phyloP scores from a whole-genome alignment of 2,888 invertebrate genomes.

The Globia sparganii region DNA sequence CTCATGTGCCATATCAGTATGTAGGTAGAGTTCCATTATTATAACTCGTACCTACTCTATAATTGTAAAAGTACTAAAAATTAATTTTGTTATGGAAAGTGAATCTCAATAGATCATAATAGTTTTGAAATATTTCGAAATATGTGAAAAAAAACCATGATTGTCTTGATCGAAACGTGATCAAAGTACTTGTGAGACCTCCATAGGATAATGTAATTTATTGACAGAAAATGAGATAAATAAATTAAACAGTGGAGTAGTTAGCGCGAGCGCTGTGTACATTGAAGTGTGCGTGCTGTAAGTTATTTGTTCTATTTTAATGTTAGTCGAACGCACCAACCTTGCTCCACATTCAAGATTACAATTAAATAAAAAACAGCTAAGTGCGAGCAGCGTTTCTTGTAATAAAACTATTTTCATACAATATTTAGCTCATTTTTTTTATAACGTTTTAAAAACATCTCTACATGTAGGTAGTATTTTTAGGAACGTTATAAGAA shows the following conservation, averaged over 20 bases:
- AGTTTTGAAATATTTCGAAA: not conserved
- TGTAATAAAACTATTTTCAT: conserved; percentile 37
- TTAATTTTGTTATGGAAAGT: not conserved
- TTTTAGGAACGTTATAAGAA: not conserved
- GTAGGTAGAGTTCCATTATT: conserved; percentile 1
- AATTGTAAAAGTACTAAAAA: not conserved
- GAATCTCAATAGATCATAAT: not conserved
- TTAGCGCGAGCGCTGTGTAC: conserved; percentile 72
- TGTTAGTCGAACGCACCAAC: conserved; percentile 84
- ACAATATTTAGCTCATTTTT: not conserved
- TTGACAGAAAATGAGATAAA: conserved; percentile 51
- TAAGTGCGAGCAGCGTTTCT: conserved; percentile 61
- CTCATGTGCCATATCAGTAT: not conserved
- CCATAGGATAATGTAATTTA: conserved; percentile 30
- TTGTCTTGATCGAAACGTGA: conserved; percentile 13
- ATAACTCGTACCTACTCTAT: not conserved
- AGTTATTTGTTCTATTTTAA: conserved; percentile 86
- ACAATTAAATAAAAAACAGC: conserved; percentile 80
- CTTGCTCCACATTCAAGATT: conserved; percentile 86
- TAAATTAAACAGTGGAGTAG: conserved; percentile 63
- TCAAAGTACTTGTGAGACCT: conserved; percentile 10
- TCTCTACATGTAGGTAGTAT: not conserved
- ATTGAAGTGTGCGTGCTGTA: conserved; percentile 79
- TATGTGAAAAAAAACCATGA: not conserved
- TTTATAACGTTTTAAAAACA: not conserved